phyloP scores from a whole-genome alignment of 1,140 invertebrate genomes.

The Aradophagus sp. region DNA sequence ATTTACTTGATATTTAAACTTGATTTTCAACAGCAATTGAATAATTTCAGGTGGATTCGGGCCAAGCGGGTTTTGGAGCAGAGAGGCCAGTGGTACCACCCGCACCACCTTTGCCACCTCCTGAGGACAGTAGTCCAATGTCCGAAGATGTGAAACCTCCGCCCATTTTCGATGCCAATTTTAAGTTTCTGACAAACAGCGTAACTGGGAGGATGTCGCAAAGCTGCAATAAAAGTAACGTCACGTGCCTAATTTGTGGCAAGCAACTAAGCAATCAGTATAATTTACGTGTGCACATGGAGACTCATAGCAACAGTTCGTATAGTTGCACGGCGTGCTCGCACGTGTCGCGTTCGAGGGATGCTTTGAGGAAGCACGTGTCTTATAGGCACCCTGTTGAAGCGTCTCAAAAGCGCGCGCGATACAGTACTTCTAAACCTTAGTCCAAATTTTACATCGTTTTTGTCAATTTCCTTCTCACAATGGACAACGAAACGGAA shows the following conservation, averaged over 20 bases:
- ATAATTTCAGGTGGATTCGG: conserved; percentile 6
- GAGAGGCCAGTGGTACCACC: conserved; percentile 15
- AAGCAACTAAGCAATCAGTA: conserved; percentile 93
- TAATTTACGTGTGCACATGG: conserved; percentile 90
- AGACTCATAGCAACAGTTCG: conserved; percentile 89
- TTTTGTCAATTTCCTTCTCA: background rate
- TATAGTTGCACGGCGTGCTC: conserved; percentile 88
- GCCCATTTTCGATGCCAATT: conserved; percentile 65
- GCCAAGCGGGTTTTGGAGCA: conserved; percentile 12
- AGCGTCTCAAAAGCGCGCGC: conserved; percentile 69
- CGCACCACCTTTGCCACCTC: conserved; percentile 9
- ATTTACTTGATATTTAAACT: conserved; percentile 1
- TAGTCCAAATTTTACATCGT: conserved; percentile 16
- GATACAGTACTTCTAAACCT: conserved; percentile 64
- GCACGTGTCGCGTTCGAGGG: conserved; percentile 88
- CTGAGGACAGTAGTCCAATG: conserved; percentile 57
- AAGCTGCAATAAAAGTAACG: conserved; percentile 75
- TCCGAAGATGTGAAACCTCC: conserved; percentile 63
- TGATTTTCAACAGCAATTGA: background rate
- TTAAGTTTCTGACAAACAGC: conserved; percentile 64
- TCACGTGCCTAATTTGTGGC: conserved; percentile 89
- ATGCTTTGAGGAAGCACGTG: conserved; percentile 90
- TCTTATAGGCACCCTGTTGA: conserved; percentile 86
- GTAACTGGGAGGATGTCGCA: conserved; percentile 58
- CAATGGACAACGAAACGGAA: too few relatives aligned